phyloP scores from a whole-genome alignment of 2,113 vertebrate species.

The Piprites chloris region DNA sequence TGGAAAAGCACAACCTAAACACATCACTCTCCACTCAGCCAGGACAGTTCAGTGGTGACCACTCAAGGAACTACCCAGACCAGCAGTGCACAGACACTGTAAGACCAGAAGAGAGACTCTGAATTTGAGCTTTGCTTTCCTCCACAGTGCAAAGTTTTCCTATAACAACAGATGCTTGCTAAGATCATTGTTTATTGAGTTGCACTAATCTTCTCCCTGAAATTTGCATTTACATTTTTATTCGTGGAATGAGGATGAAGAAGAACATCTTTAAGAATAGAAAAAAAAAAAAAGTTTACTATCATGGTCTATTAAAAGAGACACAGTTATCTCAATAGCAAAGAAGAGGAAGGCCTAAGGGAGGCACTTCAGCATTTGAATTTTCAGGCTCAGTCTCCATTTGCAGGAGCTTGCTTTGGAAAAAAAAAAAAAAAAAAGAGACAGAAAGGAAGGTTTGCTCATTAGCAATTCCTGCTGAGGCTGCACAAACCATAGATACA shows the following conservation, averaged over 20 bases:
- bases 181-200: neutral
- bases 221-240: neutral
- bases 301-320: neutral
- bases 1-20: neutral
- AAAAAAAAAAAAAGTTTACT: neutral
- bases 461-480: slow-evolving; percentile 34
- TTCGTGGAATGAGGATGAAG: neutral
- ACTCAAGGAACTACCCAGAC: neutral
- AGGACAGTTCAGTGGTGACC: neutral
- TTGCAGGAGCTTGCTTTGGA: neutral
- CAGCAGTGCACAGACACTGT: neutral
- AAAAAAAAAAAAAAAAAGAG: neutral
- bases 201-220: neutral
- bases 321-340: neutral
- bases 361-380: neutral
- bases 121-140: neutral
- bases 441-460: neutral
- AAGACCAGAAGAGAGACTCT: neutral
- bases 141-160: neutral
- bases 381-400: neutral
- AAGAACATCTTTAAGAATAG: neutral
- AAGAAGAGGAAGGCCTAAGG: neutral
- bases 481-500: slow-evolving; percentile 17
- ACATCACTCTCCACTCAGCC: neutral
- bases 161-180: neutral